phyloP scores from a whole-genome alignment of 2,888 invertebrate genomes.

The Tridacna gigas region DNA sequence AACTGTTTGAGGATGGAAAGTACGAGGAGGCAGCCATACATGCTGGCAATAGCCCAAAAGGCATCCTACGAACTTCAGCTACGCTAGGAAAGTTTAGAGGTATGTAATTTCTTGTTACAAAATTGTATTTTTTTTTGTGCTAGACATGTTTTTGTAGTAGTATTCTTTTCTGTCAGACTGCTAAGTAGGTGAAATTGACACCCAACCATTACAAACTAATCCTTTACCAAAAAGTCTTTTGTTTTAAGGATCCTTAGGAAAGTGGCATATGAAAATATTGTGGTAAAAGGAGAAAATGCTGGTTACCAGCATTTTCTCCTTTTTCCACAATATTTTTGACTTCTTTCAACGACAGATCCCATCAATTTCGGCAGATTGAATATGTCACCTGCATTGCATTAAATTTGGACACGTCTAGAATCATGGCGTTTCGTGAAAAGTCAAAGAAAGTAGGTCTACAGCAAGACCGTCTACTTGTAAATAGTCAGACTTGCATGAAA shows the following conservation, averaged over 20 bases:
- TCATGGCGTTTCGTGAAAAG: too few species aligned
- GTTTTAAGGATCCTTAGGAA: background rate
- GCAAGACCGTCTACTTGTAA: too few species aligned
- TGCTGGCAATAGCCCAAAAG: conserved; percentile 85
- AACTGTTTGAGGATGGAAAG: conserved; percentile 82
- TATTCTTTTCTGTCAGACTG: background rate
- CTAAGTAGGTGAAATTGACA: background rate
- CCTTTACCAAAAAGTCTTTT: too few species aligned
- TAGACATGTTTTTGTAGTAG: too few species aligned
- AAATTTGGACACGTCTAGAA: too few species aligned
- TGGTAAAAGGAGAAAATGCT: background rate
- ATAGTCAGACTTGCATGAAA: too few species aligned
- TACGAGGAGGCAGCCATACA: conserved; percentile 84
- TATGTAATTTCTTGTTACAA: conserved; percentile 42
- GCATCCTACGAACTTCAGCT: conserved; percentile 83
- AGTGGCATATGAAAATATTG: background rate
- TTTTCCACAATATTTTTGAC: conserved; percentile 4
- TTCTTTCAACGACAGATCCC: background rate
- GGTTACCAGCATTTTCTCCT: background rate
- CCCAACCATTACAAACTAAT: too few species aligned
- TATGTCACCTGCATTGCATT: too few species aligned
- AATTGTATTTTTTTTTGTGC: too few species aligned
- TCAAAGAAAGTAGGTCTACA: too few species aligned
- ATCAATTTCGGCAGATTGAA: background rate
- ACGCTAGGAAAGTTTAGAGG: conserved; percentile 84